Conservation (phyloP, 2,113 vertebrate species). For the Myrmecobius fasciatus region DNA sequence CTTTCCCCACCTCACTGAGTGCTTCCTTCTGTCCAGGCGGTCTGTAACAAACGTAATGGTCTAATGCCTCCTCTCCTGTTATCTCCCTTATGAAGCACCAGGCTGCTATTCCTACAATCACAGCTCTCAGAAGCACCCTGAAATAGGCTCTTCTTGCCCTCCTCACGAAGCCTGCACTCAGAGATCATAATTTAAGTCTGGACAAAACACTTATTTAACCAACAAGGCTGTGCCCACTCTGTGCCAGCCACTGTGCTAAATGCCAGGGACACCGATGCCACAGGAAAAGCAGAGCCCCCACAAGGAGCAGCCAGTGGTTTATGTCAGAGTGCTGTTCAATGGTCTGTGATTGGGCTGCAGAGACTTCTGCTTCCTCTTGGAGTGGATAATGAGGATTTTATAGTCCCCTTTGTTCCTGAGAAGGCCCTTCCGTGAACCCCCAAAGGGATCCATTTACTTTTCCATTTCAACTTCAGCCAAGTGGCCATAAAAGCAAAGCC, state of each 20-base stretch:
- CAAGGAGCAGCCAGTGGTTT: neutral
- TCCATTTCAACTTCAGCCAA: neutral
- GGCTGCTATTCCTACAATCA: too few species aligned
- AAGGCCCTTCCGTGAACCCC: neutral
- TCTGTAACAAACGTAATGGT: neutral
- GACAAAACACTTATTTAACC: too few species aligned
- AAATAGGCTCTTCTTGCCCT: neutral
- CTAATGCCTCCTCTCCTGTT: too few species aligned
- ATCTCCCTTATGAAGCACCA: too few species aligned
- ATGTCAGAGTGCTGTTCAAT: neutral
- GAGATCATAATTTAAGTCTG: neutral
- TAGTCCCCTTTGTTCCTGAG: conserved; percentile 31
- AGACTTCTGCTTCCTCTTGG: neutral
- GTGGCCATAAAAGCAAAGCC: neutral
- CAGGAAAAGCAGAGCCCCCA: too few species aligned
- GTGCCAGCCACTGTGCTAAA: neutral
- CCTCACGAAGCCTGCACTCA: neutral
- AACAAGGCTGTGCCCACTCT: neutral
- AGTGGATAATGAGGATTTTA: neutral
- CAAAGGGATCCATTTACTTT: neutral
- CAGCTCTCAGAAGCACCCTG: too few species aligned
- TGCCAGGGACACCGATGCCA: too few species aligned
- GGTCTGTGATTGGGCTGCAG: neutral
- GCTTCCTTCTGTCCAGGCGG: neutral
- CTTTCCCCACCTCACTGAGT: neutral